A percentile compares a stretch with the other conserved stretches of the same genome.
These are phyloP conservation scores for Leistus spinibarbis DNA, from an alignment of 2,888 invertebrate genomes.

Conservation along the genomic window DNA sequence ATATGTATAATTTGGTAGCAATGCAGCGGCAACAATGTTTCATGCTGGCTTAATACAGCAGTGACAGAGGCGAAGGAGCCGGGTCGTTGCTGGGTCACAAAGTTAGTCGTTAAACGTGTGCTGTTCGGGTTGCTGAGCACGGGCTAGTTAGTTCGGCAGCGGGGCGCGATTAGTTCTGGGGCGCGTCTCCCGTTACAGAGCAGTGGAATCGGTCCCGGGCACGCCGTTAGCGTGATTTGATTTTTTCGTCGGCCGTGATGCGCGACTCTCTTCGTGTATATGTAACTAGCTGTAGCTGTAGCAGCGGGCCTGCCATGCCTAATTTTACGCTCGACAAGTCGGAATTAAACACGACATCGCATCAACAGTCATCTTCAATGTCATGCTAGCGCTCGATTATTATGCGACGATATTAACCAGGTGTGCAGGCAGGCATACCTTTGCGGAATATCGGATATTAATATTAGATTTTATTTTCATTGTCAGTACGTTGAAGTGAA, in stretches of 20 bases:
- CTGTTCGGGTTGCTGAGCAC: not conserved
- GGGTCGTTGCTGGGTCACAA: not conserved
- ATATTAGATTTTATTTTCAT: not conserved
- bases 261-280: slow-evolving; percentile 1
- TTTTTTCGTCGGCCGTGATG: slow-evolving; percentile 33
- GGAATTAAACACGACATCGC: slow-evolving; percentile 35
- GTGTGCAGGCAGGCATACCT: not conserved
- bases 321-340: slow-evolving; percentile 37
- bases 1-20: not conserved
- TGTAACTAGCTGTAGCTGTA: not conserved
- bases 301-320: slow-evolving; percentile 24
- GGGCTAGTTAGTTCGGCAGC: not conserved
- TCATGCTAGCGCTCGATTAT: not conserved
- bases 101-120: slow-evolving; percentile 1
- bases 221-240: slow-evolving; percentile 37
- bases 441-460: not conserved
- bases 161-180: slow-evolving; percentile 33
- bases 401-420: not conserved
- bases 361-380: slow-evolving; percentile 10
- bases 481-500: too few species aligned
- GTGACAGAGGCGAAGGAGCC: not conserved
- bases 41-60: not conserved
- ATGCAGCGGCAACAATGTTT: too few species aligned
- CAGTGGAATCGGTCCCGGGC: slow-evolving; percentile 26
- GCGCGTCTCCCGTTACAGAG: slow-evolving; percentile 11